Base-by-base conservation (phyloP, 2,113 vertebrate genomes). In the Amphiprion ocellaris region DNA sequence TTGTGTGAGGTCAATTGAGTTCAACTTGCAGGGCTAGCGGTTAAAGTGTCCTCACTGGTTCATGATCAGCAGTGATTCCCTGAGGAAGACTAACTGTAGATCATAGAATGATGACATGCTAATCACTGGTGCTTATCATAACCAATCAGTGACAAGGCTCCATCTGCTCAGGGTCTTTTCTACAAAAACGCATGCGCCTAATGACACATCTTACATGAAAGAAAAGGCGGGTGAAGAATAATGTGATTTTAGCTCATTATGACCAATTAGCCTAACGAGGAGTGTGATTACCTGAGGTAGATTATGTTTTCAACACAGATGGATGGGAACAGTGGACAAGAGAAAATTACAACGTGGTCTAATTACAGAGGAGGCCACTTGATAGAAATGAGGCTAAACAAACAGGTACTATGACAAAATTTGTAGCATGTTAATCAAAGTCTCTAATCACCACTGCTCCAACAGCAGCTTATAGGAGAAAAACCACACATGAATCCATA, bases 121-220 rank as follows among this genome's bases (percentile, higher is more conserved):
- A 88, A 91, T 93, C 83, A 87, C 77, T 23, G 11, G 10, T 37
- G 73, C 74, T 77, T 69, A 79, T 87, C 82, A 85, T 76, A 83
- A 81, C 81, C 78, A 83, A 92, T 89, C 77, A 84, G 87, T 82
- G 74, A 89, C 79, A 84, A 21, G 63, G 58, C 60, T 85, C 55
- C 54, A 61, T 81, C 71, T 61, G 28, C 64, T 58, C 59, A 4
- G 19, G 30, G 49, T 74, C 39, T 66, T 81, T 53, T 4, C 59
- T 74, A 65, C 39, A 50, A 64, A 62, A 66, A 77, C 14, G 23
- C 19, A 5, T 46, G 12, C 19, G 37, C 49, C 62, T 54, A 50
- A 75, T 23, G 21, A 69, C 65, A 64, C 54, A 7, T 76, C 67
- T 54, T 17, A 81, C 54, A 74, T 76, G 26, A 86, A 77, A 80